Base-by-base conservation (phyloP, 2,888 invertebrate genomes). In the Macrosoma leucophasiata region DNA sequence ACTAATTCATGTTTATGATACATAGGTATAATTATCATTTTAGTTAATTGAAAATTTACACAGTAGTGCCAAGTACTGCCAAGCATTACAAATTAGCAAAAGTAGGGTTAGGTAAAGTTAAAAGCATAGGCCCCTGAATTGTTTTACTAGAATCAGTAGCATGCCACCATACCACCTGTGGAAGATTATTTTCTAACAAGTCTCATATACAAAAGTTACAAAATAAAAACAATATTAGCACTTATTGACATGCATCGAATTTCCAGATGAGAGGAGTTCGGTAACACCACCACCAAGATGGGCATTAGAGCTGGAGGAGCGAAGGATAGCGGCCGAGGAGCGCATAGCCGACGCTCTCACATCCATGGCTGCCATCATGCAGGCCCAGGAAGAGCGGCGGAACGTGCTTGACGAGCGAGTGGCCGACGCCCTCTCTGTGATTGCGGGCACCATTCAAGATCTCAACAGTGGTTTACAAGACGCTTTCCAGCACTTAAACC, bases 251-350 rank as follows among this genome's bases (percentile, higher is more conserved):
- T n/a, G n/a, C n/a, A n/a, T n/a, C n/a, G n/a, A 31, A 4, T 29
- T 62, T 64, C 35, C 59, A 77, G 78, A 70, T 13, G 58, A 60
- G 27, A 11, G 33, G 2, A 36, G 51, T 11, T 33, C 51, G 24
- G 34, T 45, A 2, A 61, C 72, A 13, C 77, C 76, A 6, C 78
- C 79, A 14, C 81, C 81, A 2, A 68, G 63, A 49, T 79, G 81
- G 81, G 78, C 72, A 0, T 28, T 78, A 33, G 69, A 74, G 2
- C 51, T 76, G 19, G 81, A 81, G 52, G 74, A 79, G 35, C 59
- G 79, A 0, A 61, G 76, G 35, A 62, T 76, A 42, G 62, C 70
- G 30, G 73, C 75, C 1, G 71, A 79, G 29, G 81, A 81, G 41
- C 58, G 78, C 10, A 71, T 72, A 55, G 81, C 81, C 1, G 61